Evolutionary conservation across 2,797 vertebrate genomes (phyloP), one percentile per base, ranked within the genome.

Genomic region (Lateolabrax maculatus): DNA sequence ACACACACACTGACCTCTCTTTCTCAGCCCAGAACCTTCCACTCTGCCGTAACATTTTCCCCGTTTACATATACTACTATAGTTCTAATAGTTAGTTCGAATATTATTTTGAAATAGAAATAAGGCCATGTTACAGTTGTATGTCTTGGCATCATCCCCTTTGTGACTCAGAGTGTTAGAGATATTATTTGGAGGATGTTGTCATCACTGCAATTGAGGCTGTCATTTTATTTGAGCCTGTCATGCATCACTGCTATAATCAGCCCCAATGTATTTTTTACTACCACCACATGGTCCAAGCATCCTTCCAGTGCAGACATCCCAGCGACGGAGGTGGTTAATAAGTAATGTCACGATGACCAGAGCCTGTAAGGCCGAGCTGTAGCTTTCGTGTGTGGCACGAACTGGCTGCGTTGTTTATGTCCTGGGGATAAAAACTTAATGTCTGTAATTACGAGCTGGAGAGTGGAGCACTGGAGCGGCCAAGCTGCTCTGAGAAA

Each of bases 381-480:
- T 46, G 60, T 7, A 67, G 78, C 39, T 27, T 67, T 60, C 52
- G 75, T 84, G 90, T 91, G 89, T 79, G 89, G 90, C 83, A 66
- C 36, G 58, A 85, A 70, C 80, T 66, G 78, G 68, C 81, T 41
- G 69, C 29, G n/a, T 74, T 83, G 86, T 87, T 89, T 86, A 81
- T 84, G 82, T 81, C 79, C 71, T 3, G 58, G 66, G 83, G 83
- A 82, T 77, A 83, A 90, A 90, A 84, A 70, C 36, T 57, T 73
- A 79, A 83, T 75, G 86, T 84, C 76, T 86, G 80, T 90, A 86
- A 90, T 91, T 92, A 88, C 71, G 62, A 81, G 86, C 86, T 89
- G 88, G 83, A 83, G 78, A 88, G 71, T 7, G 71, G 72, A 87
- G 80, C 74, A 9, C 56, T 3, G 36, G 64, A 81, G 83, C 44